phyloP scores from a whole-genome alignment of 2,888 invertebrate genomes.

The Eupithecia abbreviata region DNA sequence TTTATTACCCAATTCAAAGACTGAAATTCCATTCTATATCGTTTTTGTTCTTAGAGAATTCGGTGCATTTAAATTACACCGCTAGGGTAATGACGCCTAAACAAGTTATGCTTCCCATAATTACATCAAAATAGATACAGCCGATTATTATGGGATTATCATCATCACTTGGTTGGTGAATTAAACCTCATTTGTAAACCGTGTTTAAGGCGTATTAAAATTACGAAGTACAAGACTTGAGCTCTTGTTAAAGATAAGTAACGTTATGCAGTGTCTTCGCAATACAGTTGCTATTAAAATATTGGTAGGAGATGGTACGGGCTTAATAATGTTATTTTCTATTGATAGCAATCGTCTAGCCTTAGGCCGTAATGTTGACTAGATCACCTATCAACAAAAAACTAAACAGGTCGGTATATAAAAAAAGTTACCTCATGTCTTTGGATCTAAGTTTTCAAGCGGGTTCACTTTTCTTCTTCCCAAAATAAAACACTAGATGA shows the following conservation, averaged over 20 bases:
- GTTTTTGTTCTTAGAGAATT: slow-evolving; percentile 11
- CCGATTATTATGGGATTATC: slow-evolving; percentile 42
- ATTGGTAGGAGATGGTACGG: neutral
- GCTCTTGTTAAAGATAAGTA: slow-evolving; percentile 61
- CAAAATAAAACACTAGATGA: neutral
- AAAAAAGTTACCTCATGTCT: neutral
- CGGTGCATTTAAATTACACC: slow-evolving; percentile 29
- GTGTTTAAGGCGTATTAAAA: slow-evolving; percentile 59
- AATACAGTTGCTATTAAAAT: neutral
- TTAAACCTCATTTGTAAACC: slow-evolving; percentile 53
- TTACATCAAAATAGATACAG: slow-evolving; percentile 41
- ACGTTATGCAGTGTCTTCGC: slow-evolving; percentile 51
- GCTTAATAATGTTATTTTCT: slow-evolving; percentile 3
- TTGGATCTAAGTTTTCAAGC: neutral
- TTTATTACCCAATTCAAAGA: too few species aligned
- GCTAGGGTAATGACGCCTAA: slow-evolving; percentile 27
- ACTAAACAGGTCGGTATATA: neutral
- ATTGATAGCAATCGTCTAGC: neutral
- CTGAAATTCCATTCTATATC: neutral
- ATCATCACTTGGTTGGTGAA: slow-evolving; percentile 47
- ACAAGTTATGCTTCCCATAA: slow-evolving; percentile 33
- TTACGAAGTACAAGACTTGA: slow-evolving; percentile 52
- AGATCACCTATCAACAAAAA: neutral
- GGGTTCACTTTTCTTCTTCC: neutral
- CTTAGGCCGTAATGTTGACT: neutral